Percentiles rank a stretch among this genome's conserved stretches.
Evolutionary conservation across 64 coral and sea anemone species (phyloP).

Genomic region (Astreopora myriophthalma): DNA sequence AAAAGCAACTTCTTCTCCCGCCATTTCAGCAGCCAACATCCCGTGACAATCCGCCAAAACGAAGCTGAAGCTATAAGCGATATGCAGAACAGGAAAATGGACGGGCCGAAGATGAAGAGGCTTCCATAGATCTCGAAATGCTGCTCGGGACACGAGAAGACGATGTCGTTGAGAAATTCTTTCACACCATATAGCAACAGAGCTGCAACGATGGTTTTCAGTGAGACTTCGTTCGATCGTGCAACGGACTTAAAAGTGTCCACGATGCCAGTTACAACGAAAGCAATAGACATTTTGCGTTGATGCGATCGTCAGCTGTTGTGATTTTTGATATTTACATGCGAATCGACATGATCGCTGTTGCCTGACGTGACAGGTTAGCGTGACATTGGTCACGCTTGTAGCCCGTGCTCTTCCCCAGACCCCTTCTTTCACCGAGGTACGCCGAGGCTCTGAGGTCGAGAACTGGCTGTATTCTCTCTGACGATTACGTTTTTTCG

Average conservation of each 20-base stretch:
- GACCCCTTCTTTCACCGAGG: too few relatives aligned
- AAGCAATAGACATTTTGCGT: neutral
- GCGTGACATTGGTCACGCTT: neutral
- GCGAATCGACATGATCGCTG: too few relatives aligned
- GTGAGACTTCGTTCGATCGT: slow-evolving; percentile 28
- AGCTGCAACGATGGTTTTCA: slow-evolving; percentile 43
- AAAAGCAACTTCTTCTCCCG: slow-evolving; percentile 43
- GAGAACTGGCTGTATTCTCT: too few relatives aligned
- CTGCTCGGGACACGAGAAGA: slow-evolving; percentile 63
- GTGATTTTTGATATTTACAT: too few relatives aligned
- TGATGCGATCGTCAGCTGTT: neutral
- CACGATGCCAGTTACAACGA: neutral
- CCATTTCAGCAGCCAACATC: slow-evolving; percentile 44
- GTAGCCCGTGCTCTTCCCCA: too few relatives aligned
- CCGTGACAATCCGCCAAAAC: slow-evolving; percentile 70
- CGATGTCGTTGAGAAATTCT: slow-evolving; percentile 68
- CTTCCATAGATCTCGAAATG: slow-evolving; percentile 52
- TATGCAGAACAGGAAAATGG: slow-evolving; percentile 59
- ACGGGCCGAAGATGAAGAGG: slow-evolving; percentile 68
- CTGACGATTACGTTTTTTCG: too few relatives aligned
- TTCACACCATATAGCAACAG: slow-evolving; percentile 63
- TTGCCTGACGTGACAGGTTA: neutral
- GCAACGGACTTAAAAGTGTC: neutral
- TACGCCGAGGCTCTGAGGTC: too few relatives aligned
- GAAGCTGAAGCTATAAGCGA: slow-evolving; percentile 45